Base-by-base conservation (phyloP, 1,140 invertebrate genomes). In the Zaprionus ghesquierei region DNA sequence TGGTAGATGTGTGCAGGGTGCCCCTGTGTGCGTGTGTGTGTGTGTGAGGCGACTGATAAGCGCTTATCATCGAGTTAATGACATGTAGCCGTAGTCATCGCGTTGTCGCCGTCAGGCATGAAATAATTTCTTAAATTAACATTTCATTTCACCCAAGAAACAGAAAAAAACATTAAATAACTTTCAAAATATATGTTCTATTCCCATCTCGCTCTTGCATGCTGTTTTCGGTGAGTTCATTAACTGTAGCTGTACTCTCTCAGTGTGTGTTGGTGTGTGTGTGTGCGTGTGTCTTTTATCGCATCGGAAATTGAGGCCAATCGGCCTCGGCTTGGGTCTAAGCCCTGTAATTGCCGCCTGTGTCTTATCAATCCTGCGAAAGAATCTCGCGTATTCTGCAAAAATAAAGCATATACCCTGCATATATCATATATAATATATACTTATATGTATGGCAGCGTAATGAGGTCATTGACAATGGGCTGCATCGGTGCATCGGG, bases 51-150 rank as follows among this genome's bases (percentile, higher is more conserved):
- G 44, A 54, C 51, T 62, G 77, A 85, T 86, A 86, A 53, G 25
- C 35, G 29, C 64, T 87, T 87, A 87, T 87, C 82, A 84, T 66
- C 54, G 56, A 79, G 84, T 84, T 87, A 87, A 87, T 87, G 82
- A 84, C 82, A 87, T 87, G 78, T 70, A 63, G 78, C 55, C 75
- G 54, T 68, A 69, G 65, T 75, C 50, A 71, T 49, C 77, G 77
- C 77, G 74, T 62, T 58, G 64, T 25, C 38, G 51, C 65, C 59
- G 64, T 44, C 69, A 73, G 70, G 69, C 73, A 77, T 89, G 84
- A 89, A 87, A 87, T 87, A 79, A 87, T 87, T 87, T 89, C 85
- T 80, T 84, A 77, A 87, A 80, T 84, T 89, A 89, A 84, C 64
- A 71, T 73, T 87, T 75, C 53, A 31, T 55, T 38, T 44, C 50